These are phyloP conservation scores for Champsocephalus esox DNA, from an alignment of 2,797 vertebrate species.

Conservation along the genomic window DNA sequence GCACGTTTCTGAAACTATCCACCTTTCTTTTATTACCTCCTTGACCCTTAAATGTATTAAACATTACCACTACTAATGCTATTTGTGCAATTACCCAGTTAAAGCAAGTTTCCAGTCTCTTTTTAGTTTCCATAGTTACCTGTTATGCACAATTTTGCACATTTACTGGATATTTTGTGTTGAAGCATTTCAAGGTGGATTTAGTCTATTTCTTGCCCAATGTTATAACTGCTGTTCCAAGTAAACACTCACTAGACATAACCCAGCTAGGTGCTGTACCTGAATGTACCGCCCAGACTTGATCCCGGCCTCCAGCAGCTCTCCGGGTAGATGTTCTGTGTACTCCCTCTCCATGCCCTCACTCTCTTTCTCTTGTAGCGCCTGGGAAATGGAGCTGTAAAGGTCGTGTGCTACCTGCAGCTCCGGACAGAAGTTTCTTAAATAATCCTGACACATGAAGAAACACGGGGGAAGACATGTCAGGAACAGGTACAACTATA, in stretches of 20 bases:
- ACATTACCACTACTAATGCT: not conserved
- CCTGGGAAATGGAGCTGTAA: conserved; percentile 89
- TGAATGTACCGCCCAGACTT: conserved; percentile 93
- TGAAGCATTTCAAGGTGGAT: not conserved
- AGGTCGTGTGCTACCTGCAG: conserved; percentile 90
- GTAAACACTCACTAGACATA: not conserved
- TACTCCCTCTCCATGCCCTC: conserved; percentile 91
- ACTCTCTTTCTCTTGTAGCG: conserved; percentile 85
- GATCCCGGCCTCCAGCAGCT: conserved; percentile 92
- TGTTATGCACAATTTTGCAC: not conserved
- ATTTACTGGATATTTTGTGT: not conserved
- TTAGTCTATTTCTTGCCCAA: not conserved
- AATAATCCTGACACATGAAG: conserved; percentile 85
- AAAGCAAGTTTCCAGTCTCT: not conserved
- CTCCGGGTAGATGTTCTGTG: conserved; percentile 88
- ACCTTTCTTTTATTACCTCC: not conserved
- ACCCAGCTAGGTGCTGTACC: conserved; percentile 73
- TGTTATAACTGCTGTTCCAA: not conserved
- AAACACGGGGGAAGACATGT: not conserved
- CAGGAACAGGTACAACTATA: not conserved
- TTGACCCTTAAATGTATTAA: not conserved
- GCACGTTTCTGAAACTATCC: not conserved
- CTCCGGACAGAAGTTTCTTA: conserved; percentile 93
- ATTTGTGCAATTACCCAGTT: not conserved
- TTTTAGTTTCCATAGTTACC: not conserved